Evolutionary conservation across 2,888 invertebrate species (phyloP), one percentile per base, ranked within the genome.

Genomic region (Drosophila nr. perissopoda): DNA sequence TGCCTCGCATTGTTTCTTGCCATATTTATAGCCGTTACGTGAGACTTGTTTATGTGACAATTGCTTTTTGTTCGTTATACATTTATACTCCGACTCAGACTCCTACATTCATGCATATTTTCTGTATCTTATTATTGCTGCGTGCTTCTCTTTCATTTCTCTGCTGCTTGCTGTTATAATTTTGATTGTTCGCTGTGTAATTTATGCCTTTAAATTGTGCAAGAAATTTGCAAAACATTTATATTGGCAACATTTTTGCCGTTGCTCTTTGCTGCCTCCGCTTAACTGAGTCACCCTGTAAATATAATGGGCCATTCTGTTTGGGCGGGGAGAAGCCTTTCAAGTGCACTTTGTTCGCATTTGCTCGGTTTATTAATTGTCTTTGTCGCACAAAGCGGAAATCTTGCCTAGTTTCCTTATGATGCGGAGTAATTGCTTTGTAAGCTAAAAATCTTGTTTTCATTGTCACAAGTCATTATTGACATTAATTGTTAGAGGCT

Each of bases 11-110:
- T 82, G 73, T 74, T 69, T 61, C 62, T 40, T 27, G 27, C 67
- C 49, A 78, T 87, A 89, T 87, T 87, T 87, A 89, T 90, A 76
- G 90, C 87, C 81, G 82, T 90, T 87, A 87, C 87, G 90, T 87
- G 86, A 85, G 90, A 87, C 86, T 85, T 85, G 77, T 87, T 87
- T 87, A 86, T 89, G 87, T 73, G 89, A 87, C 89, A 89, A 89
- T 86, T 89, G 89, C 78, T 89, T 87, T 84, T 86, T 84, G 80
- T 85, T 81, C 63, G 76, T 71, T 81, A 71, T 76, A 60, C 31
- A 51, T 42, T 42, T 21, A 21, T 42, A 42, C 21, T 42, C 21
- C 13, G 34, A 34, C 5, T 34, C 34, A 40, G 40, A 40, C n/a
- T 40, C n/a, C 27, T 45, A 25, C 45, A 45, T 45, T 45, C 25